Base-by-base conservation (phyloP, 2,888 invertebrate genomes). In the Drosophila cracens region DNA sequence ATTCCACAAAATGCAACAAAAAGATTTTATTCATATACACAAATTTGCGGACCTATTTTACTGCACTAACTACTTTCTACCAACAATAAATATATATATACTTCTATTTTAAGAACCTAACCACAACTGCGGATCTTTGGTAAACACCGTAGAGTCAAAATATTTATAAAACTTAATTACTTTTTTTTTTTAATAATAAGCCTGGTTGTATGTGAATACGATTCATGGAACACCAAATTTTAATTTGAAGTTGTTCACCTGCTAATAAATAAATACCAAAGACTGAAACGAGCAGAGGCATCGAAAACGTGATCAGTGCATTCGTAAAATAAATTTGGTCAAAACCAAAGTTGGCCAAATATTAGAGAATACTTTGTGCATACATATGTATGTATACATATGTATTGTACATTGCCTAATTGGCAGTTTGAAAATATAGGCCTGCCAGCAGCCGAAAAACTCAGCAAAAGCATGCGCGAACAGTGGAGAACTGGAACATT, bases 401-500 rank as follows among this genome's bases (percentile, higher is more conserved):
- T 59, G 60, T 71, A 33, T 65, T 36, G 51, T n/a, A 33, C 31
- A 53, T 60, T 52, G 38, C 40, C 64, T 78, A 83, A 86, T 82
- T 83, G 86, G 77, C 70, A 69, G 78, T 70, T 72, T 70, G 52
- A 62, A 67, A 72, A 70, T 67, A 61, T 65, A 69, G 51, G 59
- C 58, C 58, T 53, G 58, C 38, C 64, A 51, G 38, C 65, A 56
- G 59, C 60, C 48, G 33, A 76, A 81, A 66, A 64, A 78, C 78
- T 63, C 38, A 51, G 49, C 63, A 62, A 80, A 61, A 60, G 84
- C 65, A 70, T 61, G 69, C 70, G 67, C 74, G 76, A 76, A 52
- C 76, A 63, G 53, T 59, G 49, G 46, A 64, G 78, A 72, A 73
- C 56, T 74, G 73, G 68, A 76, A 76, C 76, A 74, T 87, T 79